phyloP scores from a whole-genome alignment of 2,888 invertebrate species.

The Drosophila birchii region DNA sequence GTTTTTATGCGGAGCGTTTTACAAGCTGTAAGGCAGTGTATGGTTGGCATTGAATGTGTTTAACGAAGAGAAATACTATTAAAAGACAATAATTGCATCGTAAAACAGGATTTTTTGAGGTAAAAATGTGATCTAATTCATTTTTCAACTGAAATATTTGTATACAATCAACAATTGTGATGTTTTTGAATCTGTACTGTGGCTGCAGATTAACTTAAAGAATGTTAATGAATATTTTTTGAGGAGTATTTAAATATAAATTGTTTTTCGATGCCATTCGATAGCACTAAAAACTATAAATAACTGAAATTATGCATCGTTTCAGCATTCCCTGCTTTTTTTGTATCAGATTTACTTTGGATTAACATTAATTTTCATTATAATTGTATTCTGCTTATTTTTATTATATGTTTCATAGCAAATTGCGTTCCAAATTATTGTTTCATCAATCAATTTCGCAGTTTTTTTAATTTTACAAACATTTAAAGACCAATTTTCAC shows the following conservation, averaged over 20 bases:
- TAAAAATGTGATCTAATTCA: constrained; percentile 1
- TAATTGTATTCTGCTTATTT: background rate
- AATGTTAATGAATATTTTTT: background rate
- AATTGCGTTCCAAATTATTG: background rate
- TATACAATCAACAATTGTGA: background rate
- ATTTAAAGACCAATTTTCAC: too few relatives aligned
- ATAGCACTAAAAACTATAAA: background rate
- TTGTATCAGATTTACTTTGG: background rate
- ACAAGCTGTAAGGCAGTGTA: constrained; percentile 14
- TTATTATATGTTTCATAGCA: background rate
- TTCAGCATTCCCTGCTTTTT: background rate
- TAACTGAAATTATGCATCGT: background rate
- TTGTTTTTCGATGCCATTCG: background rate
- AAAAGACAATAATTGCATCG: constrained; percentile 19
- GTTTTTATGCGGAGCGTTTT: constrained; percentile 18
- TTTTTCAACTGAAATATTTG: background rate
- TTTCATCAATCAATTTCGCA: background rate
- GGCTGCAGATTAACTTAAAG: background rate
- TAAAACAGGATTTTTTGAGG: background rate
- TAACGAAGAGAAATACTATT: too few relatives aligned
- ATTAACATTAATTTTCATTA: background rate
- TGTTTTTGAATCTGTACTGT: background rate
- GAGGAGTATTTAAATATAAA: background rate
- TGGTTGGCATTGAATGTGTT: too few relatives aligned
- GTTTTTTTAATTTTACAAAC: too few relatives aligned